phyloP scores from a whole-genome alignment of 2,113 vertebrate species.

The Paramormyrops kingsleyae region DNA sequence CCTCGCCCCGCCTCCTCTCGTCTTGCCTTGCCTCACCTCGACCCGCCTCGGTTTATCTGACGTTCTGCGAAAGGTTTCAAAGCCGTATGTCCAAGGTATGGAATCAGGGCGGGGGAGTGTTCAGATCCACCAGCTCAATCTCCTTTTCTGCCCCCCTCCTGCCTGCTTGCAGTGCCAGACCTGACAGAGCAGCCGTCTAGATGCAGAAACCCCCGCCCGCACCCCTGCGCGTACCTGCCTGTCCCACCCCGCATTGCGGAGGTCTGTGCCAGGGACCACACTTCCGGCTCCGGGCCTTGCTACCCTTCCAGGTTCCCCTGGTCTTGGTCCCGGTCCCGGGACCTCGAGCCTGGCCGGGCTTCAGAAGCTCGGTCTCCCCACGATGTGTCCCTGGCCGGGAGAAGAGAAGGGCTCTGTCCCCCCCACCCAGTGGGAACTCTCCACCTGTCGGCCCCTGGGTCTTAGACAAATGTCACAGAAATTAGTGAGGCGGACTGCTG shows the following conservation, averaged over 20 bases:
- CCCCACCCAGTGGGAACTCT: neutral
- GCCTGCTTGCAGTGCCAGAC: neutral
- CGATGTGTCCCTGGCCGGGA: neutral
- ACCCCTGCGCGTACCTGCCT: neutral
- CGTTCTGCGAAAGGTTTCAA: neutral
- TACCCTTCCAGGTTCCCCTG: neutral
- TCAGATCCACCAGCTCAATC: neutral
- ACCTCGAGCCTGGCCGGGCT: neutral
- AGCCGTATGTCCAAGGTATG: neutral
- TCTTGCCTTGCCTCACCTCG: neutral
- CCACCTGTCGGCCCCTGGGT: neutral
- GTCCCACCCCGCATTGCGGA: neutral
- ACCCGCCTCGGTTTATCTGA: neutral
- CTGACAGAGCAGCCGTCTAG: neutral
- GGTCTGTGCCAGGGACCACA: neutral
- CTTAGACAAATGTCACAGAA: neutral
- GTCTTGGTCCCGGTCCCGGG: neutral
- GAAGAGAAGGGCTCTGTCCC: neutral
- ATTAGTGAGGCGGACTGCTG: neutral
- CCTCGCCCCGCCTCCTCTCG: no score
- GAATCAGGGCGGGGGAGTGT: neutral
- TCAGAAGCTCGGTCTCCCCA: neutral
- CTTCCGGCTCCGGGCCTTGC: neutral
- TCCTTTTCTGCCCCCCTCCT: neutral
- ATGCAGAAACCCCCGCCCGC: neutral